A percentile compares a stretch with the other conserved stretches of the same genome.
Conservation (phyloP, 2,797 vertebrate species). For the Poecilia picta region DNA sequence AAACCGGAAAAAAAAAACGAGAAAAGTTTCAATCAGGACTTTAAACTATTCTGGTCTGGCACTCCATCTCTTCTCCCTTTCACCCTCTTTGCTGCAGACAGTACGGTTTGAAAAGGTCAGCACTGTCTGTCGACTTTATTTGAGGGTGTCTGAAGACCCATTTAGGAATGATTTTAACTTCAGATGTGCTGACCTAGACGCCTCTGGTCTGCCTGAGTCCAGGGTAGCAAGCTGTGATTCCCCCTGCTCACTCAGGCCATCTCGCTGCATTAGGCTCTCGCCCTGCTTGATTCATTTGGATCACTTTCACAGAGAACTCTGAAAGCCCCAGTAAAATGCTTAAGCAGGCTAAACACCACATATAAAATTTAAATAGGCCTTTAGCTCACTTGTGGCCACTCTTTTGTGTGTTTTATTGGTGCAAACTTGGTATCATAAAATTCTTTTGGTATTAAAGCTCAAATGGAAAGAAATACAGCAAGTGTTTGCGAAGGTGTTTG, state of each 20-base stretch:
- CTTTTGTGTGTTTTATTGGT: conserved; percentile 8
- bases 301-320: conserved; percentile 38
- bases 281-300: conserved; percentile 52
- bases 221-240: conserved; percentile 56
- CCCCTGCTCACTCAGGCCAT: conserved; percentile 40
- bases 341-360: conserved; percentile 38
- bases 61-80: neutral
- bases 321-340: conserved; percentile 45
- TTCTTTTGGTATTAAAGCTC: neutral
- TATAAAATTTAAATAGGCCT: conserved; percentile 42
- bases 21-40: conserved; percentile 70
- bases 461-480: conserved; percentile 1
- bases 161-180: conserved; percentile 73
- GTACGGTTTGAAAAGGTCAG: conserved; percentile 73
- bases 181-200: conserved; percentile 71
- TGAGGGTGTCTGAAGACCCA: conserved; percentile 71
- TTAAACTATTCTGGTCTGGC: conserved; percentile 4
- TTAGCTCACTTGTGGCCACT: conserved; percentile 11
- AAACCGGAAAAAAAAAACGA: neutral
- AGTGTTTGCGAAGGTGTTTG: neutral
- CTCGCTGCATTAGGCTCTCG: conserved; percentile 53
- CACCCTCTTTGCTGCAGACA: conserved; percentile 43
- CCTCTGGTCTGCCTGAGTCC: conserved; percentile 54
- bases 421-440: neutral
- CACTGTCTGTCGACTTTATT: conserved; percentile 66